Base-by-base conservation (phyloP, 2,113 vertebrate species). In the Castor canadensis region DNA sequence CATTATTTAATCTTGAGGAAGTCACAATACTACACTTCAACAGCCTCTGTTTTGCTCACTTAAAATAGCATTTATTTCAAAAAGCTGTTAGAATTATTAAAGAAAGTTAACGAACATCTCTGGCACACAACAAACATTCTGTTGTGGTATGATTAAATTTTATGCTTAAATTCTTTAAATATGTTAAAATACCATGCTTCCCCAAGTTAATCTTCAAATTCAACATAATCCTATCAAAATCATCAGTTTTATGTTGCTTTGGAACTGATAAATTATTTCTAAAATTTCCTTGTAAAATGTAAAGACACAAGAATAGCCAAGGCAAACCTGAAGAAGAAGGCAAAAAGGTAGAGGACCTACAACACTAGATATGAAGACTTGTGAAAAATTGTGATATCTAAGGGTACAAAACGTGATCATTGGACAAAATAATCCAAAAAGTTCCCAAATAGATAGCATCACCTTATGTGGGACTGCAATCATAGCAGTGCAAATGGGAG, bases 111-210 rank as follows among this genome's bases (percentile, higher is more conserved):
- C 9, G 43, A 62, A 62, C 75, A 4, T 10, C 47, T 83, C 54
- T 91, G 45, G 38, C 32, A 75, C 7, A 47, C 22, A 45, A 9
- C 62, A 69, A 95, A 30, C 22, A 20, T 38, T 60, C 15, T 45
- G 82, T 75, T 93, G 26, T 54, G 60, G 81, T 66, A 86, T 75
- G 67, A 35, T 56, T 22, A 26, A 64, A 47, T 76, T 91, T 58
- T 75, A 80, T 60, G 15, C n/a, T 89, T 76, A 40, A 71, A 91
- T 81, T 93, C 26, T 91, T 73, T 28, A 94, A 84, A 69, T 22
- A 22, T 54, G 20, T 79, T 84, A 75, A 92, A 75, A 66, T 85
- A 19, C 64, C 73, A 89, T 35, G 22, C 15, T 13, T 85, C 69
- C 22, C 22, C 60, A 86, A 84, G 71, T 49, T 47, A 62, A 85